These are phyloP conservation scores for Entomyzon cyanotis DNA, from an alignment of 2,113 vertebrate genomes.

Conservation along the genomic window DNA sequence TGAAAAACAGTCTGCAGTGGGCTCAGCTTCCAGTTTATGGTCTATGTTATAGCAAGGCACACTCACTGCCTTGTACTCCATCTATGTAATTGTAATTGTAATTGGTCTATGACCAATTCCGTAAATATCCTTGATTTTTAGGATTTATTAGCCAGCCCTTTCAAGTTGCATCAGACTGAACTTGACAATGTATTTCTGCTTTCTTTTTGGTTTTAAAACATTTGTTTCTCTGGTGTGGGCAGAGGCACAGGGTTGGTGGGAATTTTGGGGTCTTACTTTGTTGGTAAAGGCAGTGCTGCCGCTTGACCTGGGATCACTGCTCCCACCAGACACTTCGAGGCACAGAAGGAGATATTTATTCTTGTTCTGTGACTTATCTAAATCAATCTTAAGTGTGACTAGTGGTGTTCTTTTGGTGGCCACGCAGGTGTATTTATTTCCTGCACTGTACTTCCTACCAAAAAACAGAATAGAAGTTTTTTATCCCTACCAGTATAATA, in stretches of 20 bases:
- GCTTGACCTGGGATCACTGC: fast-evolving
- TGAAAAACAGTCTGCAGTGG: constrained; percentile 51
- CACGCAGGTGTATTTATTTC: neutral
- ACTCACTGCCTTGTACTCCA: neutral
- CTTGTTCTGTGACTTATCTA: neutral
- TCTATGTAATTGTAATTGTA: neutral
- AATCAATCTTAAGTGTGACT: neutral
- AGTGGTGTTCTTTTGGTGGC: neutral
- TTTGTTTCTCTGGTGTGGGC: constrained; percentile 3
- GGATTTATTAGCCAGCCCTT: constrained; percentile 44
- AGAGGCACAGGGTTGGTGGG: neutral
- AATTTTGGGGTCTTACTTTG: neutral
- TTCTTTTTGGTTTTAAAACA: constrained; percentile 59
- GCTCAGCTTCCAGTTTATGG: constrained; percentile 54
- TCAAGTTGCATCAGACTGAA: constrained; percentile 46
- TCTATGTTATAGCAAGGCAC: constrained; percentile 48
- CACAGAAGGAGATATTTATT: neutral
- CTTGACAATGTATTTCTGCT: constrained; percentile 32
- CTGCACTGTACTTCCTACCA: neutral
- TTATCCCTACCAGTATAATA: neutral
- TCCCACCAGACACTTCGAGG: neutral
- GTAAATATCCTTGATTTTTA: constrained; percentile 57
- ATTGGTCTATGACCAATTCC: constrained; percentile 53
- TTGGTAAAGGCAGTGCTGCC: neutral
- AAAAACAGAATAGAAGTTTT: neutral